Conservation (phyloP, 2,113 vertebrate species). For the Lynx canadensis region DNA sequence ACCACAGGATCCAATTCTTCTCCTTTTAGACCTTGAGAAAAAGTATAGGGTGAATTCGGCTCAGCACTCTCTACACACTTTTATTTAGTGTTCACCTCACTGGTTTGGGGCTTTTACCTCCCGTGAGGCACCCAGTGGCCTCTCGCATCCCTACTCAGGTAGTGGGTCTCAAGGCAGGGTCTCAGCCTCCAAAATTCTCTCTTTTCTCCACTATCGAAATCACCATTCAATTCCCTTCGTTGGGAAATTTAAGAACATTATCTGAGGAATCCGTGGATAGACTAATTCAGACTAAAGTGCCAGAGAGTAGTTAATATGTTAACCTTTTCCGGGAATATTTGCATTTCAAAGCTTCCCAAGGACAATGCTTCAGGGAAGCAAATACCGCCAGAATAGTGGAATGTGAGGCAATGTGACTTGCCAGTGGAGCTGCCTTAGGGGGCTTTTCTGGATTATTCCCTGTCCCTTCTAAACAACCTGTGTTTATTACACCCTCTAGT, state of each 20-base stretch:
- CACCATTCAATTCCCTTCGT: background rate
- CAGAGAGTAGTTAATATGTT: background rate
- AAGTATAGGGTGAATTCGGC: background rate
- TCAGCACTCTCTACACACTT: background rate
- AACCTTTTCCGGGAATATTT: background rate
- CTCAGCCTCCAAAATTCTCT: background rate
- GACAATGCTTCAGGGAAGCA: background rate
- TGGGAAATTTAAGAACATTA: background rate
- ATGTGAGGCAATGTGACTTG: background rate
- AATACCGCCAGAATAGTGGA: background rate
- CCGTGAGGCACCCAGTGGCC: background rate
- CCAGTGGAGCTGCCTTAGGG: background rate
- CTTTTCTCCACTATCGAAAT: background rate
- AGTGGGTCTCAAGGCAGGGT: background rate
- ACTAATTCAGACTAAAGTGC: conserved; percentile 16
- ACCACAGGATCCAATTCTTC: background rate
- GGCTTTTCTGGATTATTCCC: background rate
- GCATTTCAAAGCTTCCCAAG: background rate
- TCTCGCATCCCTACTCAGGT: background rate
- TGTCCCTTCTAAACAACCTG: background rate
- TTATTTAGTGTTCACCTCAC: background rate
- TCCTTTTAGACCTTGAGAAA: background rate
- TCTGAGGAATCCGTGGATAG: background rate
- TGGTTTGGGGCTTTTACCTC: background rate
- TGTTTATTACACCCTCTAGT: background rate